Percentiles rank a stretch among this genome's conserved stretches.
These are phyloP conservation scores for Idaea biselata DNA, from an alignment of 2,888 invertebrate genomes.

Conservation along the genomic window DNA sequence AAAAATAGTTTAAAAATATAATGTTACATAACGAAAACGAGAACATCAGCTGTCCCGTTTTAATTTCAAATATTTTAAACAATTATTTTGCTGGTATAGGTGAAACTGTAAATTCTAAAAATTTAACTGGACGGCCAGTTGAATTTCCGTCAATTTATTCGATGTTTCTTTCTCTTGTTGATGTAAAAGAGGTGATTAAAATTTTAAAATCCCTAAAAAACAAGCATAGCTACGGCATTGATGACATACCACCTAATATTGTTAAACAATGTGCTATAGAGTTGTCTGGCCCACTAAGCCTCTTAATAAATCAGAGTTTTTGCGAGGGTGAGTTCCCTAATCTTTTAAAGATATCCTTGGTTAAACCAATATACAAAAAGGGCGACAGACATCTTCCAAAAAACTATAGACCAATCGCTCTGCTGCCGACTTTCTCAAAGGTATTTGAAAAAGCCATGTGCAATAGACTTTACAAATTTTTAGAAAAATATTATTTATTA, in stretches of 20 bases:
- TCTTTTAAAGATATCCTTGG: conserved; percentile 12
- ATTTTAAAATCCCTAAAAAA: conserved; percentile 16
- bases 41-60: not conserved
- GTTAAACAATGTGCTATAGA: conserved; percentile 15
- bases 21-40: not conserved
- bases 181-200: conserved; percentile 6
- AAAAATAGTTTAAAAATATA: not conserved
- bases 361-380: conserved; percentile 22
- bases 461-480: conserved; percentile 7
- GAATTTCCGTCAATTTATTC: not conserved
- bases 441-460: conserved; percentile 13
- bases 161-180: not conserved
- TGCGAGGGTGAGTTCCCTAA: conserved; percentile 15
- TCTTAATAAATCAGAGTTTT: conserved; percentile 16
- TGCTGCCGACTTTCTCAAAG: conserved; percentile 16
- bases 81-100: not conserved
- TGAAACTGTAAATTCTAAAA: not conserved
- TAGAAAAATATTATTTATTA: conserved; percentile 11
- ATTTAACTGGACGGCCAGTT: not conserved
- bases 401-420: conserved; percentile 23
- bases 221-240: conserved; percentile 17
- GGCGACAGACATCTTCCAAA: conserved; percentile 11
- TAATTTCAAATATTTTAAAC: not conserved
- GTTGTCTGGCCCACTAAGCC: conserved; percentile 7
- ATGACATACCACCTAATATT: conserved; percentile 15